Base-by-base conservation (phyloP, 2,113 vertebrate species). In the Ceyx melanurus region DNA sequence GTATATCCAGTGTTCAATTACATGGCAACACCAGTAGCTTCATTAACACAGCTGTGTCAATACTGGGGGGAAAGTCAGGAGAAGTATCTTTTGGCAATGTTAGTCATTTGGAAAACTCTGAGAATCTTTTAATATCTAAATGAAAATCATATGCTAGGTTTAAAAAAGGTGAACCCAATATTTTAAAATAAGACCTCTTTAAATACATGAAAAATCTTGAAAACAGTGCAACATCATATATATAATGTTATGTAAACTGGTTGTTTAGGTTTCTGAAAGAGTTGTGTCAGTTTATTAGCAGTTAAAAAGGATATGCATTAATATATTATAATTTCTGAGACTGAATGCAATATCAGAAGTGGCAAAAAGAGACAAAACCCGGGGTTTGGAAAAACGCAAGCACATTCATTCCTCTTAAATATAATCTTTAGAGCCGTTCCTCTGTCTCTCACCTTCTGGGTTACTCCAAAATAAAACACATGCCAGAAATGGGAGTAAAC, bases 11-110 rank as follows among this genome's bases (percentile, higher is more conserved):
- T 72, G 21, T 92, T 91, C 86, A 76, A 77, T 89, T 94, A 74
- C 83, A 54, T 31, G 58, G 54, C 42, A 84, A 84, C 26, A 85
- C 46, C 71, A 77, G 87, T 71, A 92, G 67, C 92, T 92, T 94
- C 86, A 82, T 94, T 94, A 93, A 82, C 51, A 64, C 91, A 96
- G 84, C 96, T 95, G 94, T 93, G 82, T 96, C 91, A 96, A 89
- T 92, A 95, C 6, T 35, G 11, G 19, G 42, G 28, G 43, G 3
- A 37, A 79, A 66, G 18, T 18, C 11, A 3, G 21, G 35, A 93
- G 57, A 91, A 95, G 67, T 95, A 64, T 89, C 91, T 85, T 76
- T 92, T 92, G 95, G 81, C 71, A 92, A 7, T 51, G 11, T 14
- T 33, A 70, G 18, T 50, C 50, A 72, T 92, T 66, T 48, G 56